phyloP scores from a whole-genome alignment of 2,888 invertebrate genomes.

The Phaedon cochleariae region DNA sequence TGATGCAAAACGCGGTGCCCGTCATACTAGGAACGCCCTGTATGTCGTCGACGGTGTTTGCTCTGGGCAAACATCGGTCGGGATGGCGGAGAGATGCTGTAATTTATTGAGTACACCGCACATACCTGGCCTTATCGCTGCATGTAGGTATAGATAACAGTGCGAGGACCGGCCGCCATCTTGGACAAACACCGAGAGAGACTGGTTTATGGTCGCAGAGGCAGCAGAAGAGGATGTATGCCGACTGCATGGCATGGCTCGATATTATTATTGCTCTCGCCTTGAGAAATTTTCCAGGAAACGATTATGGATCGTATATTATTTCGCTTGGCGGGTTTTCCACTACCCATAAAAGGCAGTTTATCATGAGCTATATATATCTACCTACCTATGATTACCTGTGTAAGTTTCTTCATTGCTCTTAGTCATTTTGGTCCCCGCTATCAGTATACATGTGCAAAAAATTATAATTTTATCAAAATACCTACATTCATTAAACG shows the following conservation, averaged over 20 bases:
- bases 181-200: conserved; percentile 54
- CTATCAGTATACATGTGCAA: no score
- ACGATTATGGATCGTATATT: conserved; percentile 39
- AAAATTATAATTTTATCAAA: no score
- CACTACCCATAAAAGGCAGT: no score
- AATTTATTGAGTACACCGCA: conserved; percentile 57
- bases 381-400: no score
- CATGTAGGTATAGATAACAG: conserved; percentile 55
- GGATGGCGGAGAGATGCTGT: conserved; percentile 52
- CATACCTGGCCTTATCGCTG: conserved; percentile 58
- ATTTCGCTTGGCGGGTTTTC: neutral
- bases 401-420: no score
- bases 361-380: no score
- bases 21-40: no score
- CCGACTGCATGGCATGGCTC: conserved; percentile 23
- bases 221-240: neutral
- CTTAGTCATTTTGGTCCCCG: no score
- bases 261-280: conserved; percentile 39
- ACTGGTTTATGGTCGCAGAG: conserved; percentile 58
- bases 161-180: conserved; percentile 53
- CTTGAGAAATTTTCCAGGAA: conserved; percentile 54
- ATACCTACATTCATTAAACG: no score
- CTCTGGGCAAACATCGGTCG: conserved; percentile 51
- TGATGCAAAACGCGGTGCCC: no score
- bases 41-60: conserved; percentile 38